These are phyloP conservation scores for Morpho achilles DNA, from an alignment of 2,888 invertebrate species.

Conservation along the genomic window DNA sequence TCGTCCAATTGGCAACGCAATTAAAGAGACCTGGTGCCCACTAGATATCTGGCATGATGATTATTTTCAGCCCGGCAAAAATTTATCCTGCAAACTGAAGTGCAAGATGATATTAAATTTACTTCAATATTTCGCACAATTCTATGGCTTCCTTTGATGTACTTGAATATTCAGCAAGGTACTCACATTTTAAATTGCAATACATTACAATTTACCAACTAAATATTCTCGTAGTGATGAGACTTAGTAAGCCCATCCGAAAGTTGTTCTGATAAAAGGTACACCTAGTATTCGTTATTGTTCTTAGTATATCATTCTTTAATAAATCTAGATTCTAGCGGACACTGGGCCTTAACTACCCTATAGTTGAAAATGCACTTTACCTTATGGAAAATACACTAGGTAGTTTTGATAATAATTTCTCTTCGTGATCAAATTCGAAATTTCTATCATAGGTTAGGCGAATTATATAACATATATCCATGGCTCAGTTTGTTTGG, in stretches of 20 bases:
- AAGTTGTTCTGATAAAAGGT: no score
- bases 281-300: no score
- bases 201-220: no score
- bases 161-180: no score
- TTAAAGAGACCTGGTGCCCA: constrained; percentile 33
- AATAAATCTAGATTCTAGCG: neutral
- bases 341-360: constrained; percentile 37
- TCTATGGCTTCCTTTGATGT: no score
- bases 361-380: constrained; percentile 73
- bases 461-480: constrained; percentile 70
- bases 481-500: constrained; percentile 49
- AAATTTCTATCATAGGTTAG: constrained; percentile 79
- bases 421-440: constrained; percentile 76
- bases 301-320: neutral
- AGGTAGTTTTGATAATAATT: constrained; percentile 77
- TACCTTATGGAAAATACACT: constrained; percentile 65
- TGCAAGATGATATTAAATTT: no score
- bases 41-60: neutral
- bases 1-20: constrained; percentile 62
- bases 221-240: no score
- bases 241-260: no score
- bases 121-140: no score
- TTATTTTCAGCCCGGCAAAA: no score
- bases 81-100: no score
- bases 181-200: no score